Base-by-base conservation (phyloP, 2,888 invertebrate genomes). In the Tortrix viridana region DNA sequence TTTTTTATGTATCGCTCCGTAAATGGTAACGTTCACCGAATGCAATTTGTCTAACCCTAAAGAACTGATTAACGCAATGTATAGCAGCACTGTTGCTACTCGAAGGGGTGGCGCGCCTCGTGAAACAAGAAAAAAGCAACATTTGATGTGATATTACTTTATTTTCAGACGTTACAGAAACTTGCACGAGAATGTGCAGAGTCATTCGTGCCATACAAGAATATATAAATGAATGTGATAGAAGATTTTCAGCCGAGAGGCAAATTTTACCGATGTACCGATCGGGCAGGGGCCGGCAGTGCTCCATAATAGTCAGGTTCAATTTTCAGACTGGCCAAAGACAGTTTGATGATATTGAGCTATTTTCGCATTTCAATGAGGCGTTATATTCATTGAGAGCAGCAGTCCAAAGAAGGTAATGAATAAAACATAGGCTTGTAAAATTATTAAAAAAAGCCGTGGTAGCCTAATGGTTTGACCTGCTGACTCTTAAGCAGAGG, bases 221-320 rank as follows among this genome's bases (percentile, higher is more conserved):
- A 90, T 99, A 99, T 84, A 95, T 99, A 68, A 96, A 96, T 75
- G 98, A 98, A 90, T 98, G 98, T 92, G 98, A 98, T 93, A 95
- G 95, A 74, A 95, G 95, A 69, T 97, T 96, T 88, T 94, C 95
- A 53, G 97, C 97, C 43, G 98, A 99, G 84, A 93, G 99, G 69
- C 96, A 96, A 79, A 96, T 97, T 76, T 92, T 98, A 75, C 98
- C 98, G 22, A 94, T 98, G 65, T 96, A 96, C 79, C 95, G 98
- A 79, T 97, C 98, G 9, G 97, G 96, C 70, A 94, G 98, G 67
- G 98, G 98, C 61, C 96, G 98, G 86, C 96, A 98, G 82, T 94
- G 98, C 82, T 95, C 96, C 57, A 93, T 98, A 67, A 95, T 97
- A 74, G 96, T 98, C 77, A 94, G 98, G 76, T 91, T 89, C 76